Percentiles rank a stretch among this genome's conserved stretches.
Evolutionary conservation across 2,888 invertebrate genomes (phyloP).

Genomic region (Priocnemis perturbator): DNA sequence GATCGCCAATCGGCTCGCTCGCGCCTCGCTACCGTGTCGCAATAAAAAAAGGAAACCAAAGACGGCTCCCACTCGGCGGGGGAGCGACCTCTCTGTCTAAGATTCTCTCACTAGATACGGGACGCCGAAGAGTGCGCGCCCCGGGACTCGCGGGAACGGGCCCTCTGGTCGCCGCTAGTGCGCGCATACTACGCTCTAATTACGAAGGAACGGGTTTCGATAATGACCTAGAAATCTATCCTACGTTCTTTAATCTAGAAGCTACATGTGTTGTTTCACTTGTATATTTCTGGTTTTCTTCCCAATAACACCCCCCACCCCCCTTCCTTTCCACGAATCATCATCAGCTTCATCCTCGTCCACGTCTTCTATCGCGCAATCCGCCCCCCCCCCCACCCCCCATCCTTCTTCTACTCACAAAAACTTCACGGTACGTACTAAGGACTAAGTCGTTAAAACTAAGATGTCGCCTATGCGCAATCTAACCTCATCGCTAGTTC

Average conservation of each 20-base stretch:
- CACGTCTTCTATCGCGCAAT: conserved; percentile 3
- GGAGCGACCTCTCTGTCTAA: conserved; percentile 15
- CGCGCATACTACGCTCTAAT: conserved; percentile 39
- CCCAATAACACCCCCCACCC: not conserved
- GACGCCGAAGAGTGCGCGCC: conserved; percentile 21
- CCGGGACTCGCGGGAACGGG: not conserved
- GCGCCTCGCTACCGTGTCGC: conserved; percentile 8
- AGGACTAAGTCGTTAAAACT: conserved; percentile 52
- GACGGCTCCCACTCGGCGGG: conserved; percentile 14
- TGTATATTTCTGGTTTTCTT: conserved; percentile 19
- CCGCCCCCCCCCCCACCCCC: conserved; percentile 13
- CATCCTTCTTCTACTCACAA: conserved; percentile 10
- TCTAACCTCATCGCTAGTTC: conserved; percentile 63
- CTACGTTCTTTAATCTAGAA: conserved; percentile 54
- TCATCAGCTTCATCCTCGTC: no score
- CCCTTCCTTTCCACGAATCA: not conserved
- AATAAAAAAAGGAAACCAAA: conserved; percentile 9
- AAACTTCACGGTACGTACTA: conserved; percentile 45
- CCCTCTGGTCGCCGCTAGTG: no score
- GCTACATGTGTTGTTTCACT: conserved; percentile 46
- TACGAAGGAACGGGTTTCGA: conserved; percentile 63
- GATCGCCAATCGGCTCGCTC: conserved; percentile 12
- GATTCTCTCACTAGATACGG: conserved; percentile 24
- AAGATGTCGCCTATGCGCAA: conserved; percentile 52
- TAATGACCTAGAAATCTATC: conserved; percentile 59